Evolutionary conservation across 2,797 vertebrate genomes (phyloP).

Genomic region (Clarias laeviceps): DNA sequence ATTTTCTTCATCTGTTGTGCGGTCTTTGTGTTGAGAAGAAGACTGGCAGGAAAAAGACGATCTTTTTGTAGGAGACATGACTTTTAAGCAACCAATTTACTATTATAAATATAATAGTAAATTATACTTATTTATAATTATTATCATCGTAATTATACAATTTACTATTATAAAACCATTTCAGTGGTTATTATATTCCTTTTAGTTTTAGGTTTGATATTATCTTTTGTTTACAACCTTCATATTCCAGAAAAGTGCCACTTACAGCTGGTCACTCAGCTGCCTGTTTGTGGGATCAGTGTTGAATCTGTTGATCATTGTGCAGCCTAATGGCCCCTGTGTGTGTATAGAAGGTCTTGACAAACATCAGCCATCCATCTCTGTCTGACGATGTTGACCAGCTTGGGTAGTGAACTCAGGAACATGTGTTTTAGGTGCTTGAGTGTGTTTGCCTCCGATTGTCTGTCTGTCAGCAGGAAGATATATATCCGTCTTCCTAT

Average conservation of each 20-base stretch:
- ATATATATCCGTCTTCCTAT: slow-evolving; percentile 2
- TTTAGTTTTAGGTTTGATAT: no score
- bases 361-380: slow-evolving; percentile 52
- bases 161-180: no score
- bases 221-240: not conserved
- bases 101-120: no score
- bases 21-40: no score
- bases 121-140: no score
- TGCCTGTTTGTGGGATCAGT: not conserved
- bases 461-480: slow-evolving; percentile 8
- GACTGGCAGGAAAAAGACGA: no score
- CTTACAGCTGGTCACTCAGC: not conserved
- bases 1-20: no score
- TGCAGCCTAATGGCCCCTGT: slow-evolving; percentile 29
- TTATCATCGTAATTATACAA: no score
- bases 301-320: slow-evolving; percentile 22
- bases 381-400: slow-evolving; percentile 50
- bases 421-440: slow-evolving; percentile 53
- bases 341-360: slow-evolving; percentile 41
- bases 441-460: slow-evolving; percentile 44
- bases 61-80: no score
- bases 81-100: no score
- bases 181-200: no score
- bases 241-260: not conserved
- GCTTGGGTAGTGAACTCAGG: slow-evolving; percentile 23